Conservation (phyloP, 2,797 vertebrate species). For the Pygocentrus nattereri region DNA sequence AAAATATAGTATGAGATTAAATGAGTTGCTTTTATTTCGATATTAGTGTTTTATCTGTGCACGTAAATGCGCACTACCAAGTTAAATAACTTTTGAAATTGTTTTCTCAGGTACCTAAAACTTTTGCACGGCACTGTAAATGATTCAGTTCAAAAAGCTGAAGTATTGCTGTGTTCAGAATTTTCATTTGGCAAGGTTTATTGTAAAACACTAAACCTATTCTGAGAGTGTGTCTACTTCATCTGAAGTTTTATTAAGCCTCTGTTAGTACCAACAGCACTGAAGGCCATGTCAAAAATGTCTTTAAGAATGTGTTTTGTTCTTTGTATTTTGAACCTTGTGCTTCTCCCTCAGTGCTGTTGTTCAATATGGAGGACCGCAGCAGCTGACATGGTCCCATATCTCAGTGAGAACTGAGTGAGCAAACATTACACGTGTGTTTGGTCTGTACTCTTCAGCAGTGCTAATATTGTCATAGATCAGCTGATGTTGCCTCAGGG, state of each 20-base stretch:
- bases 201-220: not conserved
- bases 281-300: not conserved
- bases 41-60: too few species aligned
- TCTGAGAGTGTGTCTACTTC: not conserved
- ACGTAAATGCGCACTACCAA: too few species aligned
- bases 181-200: not conserved
- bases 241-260: slow-evolving; percentile 1
- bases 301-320: not conserved
- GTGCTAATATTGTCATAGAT: not conserved
- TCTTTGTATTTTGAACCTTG: not conserved
- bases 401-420: not conserved
- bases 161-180: too few species aligned
- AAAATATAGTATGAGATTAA: too few species aligned
- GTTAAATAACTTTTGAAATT: too few species aligned
- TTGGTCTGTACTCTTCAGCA: not conserved
- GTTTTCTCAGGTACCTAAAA: too few species aligned
- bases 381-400: not conserved
- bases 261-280: not conserved
- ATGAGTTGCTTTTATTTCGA: too few species aligned
- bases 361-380: not conserved
- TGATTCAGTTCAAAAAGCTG: not conserved
- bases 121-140: too few species aligned
- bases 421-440: not conserved
- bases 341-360: not conserved
- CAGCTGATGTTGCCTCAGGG: not conserved